Base-by-base conservation (phyloP, 2,888 invertebrate genomes). In the Athetis lepigone region DNA sequence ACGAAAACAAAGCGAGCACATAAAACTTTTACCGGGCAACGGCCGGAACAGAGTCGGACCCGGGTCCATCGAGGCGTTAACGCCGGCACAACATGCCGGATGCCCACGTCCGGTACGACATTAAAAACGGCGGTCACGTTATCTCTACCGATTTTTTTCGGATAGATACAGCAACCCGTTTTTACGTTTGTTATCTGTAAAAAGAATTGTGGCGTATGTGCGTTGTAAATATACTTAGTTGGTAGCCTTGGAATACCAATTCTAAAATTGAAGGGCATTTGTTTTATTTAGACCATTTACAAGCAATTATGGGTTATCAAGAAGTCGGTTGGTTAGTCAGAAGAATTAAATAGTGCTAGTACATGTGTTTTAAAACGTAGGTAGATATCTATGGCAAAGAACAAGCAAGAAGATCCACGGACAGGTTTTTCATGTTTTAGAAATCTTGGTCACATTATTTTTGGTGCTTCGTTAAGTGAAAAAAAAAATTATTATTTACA, bases 121-220 rank as follows among this genome's bases (percentile, higher is more conserved):
- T 77, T 78, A 82, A 78, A 77, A 78, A 80, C 65, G 69, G 63
- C 54, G 66, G 67, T 64, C 57, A 69, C 75, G 77, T 80, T 83
- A 83, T 83, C 81, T 82, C 75, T 71, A 54, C 36, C 61, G 63
- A 72, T 70, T 75, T 82, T 81, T 79, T 70, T 74, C 49, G 62
- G 57, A 59, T 51, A 46, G 67, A 67, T 75, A 66, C 52, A 62
- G 70, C 75, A 54, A 72, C 66, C 69, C 59, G 49, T 72, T 71
- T 80, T 79, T 69, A 63, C 29, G 46, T 60, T 57, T 65, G 55
- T 42, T 55, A 56, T 58, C 59, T 47, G 49, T 46, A 23, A 46
- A 47, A 23, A 36, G 21, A 40, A 39, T 61, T 51, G 43, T 21
- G 16, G 29, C 37, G 21, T 55, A 50, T 13, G 50, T 16, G 8